Evolutionary conservation across 2,797 vertebrate species (phyloP).

Genomic region (Cygnus olor): DNA sequence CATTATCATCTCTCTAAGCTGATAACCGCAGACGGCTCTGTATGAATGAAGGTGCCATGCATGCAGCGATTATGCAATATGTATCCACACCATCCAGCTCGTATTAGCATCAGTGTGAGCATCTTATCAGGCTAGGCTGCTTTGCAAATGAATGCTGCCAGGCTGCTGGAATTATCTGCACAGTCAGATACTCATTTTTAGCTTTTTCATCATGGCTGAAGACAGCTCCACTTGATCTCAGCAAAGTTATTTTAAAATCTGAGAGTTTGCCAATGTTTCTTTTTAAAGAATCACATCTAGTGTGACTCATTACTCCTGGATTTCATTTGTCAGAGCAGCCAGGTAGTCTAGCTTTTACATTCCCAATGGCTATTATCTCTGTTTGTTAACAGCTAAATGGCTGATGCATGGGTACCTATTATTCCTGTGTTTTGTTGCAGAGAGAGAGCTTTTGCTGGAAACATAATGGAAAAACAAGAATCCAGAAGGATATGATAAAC

Average conservation of each 20-base stretch:
- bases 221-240: constrained; percentile 66
- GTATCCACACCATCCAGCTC: not conserved
- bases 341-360: constrained; percentile 56
- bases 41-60: constrained; percentile 1
- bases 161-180: constrained; percentile 56
- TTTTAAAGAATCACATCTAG: constrained; percentile 70
- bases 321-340: constrained; percentile 71
- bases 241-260: constrained; percentile 74
- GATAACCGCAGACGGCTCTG: not conserved
- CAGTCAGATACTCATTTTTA: constrained; percentile 61
- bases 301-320: constrained; percentile 69
- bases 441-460: not conserved
- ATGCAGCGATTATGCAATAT: constrained; percentile 1
- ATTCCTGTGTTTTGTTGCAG: constrained; percentile 55
- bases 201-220: constrained; percentile 65
- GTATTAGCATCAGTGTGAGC: not conserved
- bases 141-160: constrained; percentile 25
- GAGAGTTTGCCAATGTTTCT: constrained; percentile 69
- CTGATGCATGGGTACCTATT: constrained; percentile 29
- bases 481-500: not conserved
- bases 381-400: constrained; percentile 68
- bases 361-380: constrained; percentile 57
- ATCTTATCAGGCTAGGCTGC: constrained; percentile 40
- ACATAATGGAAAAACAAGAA: constrained; percentile 13
- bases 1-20: not conserved